Evolutionary conservation across 2,888 invertebrate genomes (phyloP).

Genomic region (Parelbella ahira): DNA sequence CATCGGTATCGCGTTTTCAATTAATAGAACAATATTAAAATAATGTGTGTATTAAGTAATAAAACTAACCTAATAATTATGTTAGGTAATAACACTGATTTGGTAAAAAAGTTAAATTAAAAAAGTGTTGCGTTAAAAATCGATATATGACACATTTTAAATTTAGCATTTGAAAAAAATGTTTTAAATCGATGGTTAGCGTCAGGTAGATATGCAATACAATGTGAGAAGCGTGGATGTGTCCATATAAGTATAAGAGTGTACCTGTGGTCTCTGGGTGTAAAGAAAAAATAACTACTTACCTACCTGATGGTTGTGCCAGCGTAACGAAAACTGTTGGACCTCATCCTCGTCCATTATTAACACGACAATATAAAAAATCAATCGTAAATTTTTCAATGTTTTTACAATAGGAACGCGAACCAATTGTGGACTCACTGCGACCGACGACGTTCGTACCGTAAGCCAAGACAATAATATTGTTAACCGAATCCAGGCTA

Average conservation of each 20-base stretch:
- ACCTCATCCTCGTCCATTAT: slow-evolving; percentile 81
- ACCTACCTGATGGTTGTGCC: slow-evolving; percentile 91
- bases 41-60: no score
- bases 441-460: slow-evolving; percentile 51
- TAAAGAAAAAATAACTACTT: slow-evolving; percentile 62
- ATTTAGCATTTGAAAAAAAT: no score
- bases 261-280: slow-evolving; percentile 46
- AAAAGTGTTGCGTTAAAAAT: no score
- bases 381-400: slow-evolving; percentile 34
- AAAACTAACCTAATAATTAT: no score
- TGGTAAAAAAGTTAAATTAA: no score
- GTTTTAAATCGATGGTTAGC: no score
- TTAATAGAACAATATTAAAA: no score
- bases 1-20: no score
- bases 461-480: slow-evolving; percentile 70
- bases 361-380: slow-evolving; percentile 45
- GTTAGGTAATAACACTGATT: no score
- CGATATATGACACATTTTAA: no score
- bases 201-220: no score
- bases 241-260: slow-evolving; percentile 32
- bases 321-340: slow-evolving; percentile 91
- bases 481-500: slow-evolving; percentile 79
- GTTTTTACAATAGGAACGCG: slow-evolving; percentile 8
- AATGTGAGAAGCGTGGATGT: slow-evolving; percentile 19
- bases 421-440: slow-evolving; percentile 44